phyloP scores from a whole-genome alignment of 2,888 invertebrate genomes.

The Xylocampa areola region DNA sequence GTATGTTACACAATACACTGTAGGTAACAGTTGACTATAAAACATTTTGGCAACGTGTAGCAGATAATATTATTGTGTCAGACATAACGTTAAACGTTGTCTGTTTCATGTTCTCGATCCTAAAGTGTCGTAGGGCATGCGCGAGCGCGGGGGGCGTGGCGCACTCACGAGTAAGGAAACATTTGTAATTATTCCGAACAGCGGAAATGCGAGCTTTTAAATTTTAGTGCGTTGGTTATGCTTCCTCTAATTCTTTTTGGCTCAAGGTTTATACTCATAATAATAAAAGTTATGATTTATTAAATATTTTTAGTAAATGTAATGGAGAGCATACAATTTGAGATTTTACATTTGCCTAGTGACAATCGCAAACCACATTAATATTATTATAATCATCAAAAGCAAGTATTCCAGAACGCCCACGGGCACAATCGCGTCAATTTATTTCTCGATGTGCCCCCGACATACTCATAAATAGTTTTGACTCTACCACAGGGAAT shows the following conservation, averaged over 20 bases:
- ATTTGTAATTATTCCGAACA: neutral
- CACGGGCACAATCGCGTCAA: constrained; percentile 52
- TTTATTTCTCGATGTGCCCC: constrained; percentile 62
- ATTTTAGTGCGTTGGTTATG: constrained; percentile 26
- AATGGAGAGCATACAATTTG: neutral
- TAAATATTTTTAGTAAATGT: constrained; percentile 18
- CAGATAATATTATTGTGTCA: neutral
- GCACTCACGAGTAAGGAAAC: neutral
- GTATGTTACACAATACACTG: neutral
- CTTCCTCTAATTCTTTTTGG: no score
- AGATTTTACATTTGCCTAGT: constrained; percentile 18
- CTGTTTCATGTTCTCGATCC: neutral
- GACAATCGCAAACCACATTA: constrained; percentile 19
- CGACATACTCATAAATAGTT: constrained; percentile 62
- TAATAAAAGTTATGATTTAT: neutral
- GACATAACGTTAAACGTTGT: neutral
- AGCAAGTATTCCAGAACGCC: constrained; percentile 49
- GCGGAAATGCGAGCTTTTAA: constrained; percentile 7
- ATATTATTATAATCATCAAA: constrained; percentile 57
- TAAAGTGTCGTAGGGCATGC: neutral
- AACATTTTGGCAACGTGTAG: neutral
- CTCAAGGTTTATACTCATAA: constrained; percentile 17
- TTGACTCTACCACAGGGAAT: constrained; percentile 51
- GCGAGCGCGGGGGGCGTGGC: neutral
- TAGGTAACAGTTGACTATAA: neutral